Evolutionary conservation across 2,888 invertebrate species (phyloP).

Genomic region (Drosophila mayaguana): DNA sequence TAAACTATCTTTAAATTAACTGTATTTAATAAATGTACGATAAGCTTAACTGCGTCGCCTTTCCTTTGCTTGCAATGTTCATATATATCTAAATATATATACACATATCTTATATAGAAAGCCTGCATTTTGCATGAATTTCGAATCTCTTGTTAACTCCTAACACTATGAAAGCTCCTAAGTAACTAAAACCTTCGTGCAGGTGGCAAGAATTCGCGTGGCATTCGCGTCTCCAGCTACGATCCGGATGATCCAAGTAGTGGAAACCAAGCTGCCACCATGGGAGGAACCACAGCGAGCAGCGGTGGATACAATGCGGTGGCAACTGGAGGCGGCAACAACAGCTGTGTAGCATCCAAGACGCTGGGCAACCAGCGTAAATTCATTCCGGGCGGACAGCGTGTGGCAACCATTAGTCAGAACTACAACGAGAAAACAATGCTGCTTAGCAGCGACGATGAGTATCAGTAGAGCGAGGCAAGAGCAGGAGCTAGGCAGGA

Average conservation of each 20-base stretch:
- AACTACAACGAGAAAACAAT: slow-evolving; percentile 98
- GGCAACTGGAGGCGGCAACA: slow-evolving; percentile 61
- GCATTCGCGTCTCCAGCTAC: slow-evolving; percentile 88
- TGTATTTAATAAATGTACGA: slow-evolving; percentile 72
- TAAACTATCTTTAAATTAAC: slow-evolving; percentile 61
- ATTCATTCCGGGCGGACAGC: slow-evolving; percentile 88
- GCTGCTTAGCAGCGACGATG: slow-evolving; percentile 97
- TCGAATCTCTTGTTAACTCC: slow-evolving; percentile 14
- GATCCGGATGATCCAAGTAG: slow-evolving; percentile 89
- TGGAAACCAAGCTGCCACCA: slow-evolving; percentile 38
- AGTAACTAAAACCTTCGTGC: slow-evolving; percentile 58
- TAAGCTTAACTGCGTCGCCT: slow-evolving; percentile 65
- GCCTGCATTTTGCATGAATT: slow-evolving; percentile 43
- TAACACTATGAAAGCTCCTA: slow-evolving; percentile 16
- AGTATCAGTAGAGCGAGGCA: slow-evolving; percentile 89
- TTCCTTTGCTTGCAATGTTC: slow-evolving; percentile 37
- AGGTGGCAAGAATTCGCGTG: slow-evolving; percentile 89
- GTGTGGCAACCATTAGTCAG: slow-evolving; percentile 92
- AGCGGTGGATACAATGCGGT: slow-evolving; percentile 82
- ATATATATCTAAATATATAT: not conserved
- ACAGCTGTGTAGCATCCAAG: slow-evolving; percentile 85
- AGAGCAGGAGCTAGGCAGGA: not conserved
- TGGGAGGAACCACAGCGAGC: slow-evolving; percentile 61
- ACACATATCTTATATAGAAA: not conserved
- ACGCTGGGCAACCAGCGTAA: slow-evolving; percentile 85